Evolutionary conservation across 2,113 vertebrate genomes (phyloP).

Genomic region (Oceanodroma tethys): DNA sequence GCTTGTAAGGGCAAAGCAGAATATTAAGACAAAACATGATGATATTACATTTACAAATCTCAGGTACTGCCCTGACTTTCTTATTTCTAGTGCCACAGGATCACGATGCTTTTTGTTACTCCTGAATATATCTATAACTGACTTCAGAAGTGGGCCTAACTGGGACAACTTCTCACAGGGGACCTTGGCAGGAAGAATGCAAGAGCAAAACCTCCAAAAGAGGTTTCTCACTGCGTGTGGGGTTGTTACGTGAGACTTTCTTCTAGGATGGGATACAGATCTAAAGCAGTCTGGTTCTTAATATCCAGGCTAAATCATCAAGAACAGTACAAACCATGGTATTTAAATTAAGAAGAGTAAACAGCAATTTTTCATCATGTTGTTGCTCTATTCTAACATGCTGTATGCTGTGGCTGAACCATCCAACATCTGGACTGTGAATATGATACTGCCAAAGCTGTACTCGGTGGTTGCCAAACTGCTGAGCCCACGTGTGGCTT

Average conservation of each 20-base stretch:
- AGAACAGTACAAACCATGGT: background rate
- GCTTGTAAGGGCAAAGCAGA: background rate
- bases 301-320: background rate
- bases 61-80: background rate
- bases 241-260: background rate
- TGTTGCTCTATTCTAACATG: background rate
- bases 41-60: background rate
- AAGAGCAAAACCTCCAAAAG: background rate
- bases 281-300: background rate
- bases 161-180: background rate
- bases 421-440: constrained; percentile 26
- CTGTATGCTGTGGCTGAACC: background rate
- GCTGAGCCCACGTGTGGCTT: constrained; percentile 23
- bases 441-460: background rate
- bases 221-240: background rate
- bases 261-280: background rate
- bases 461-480: background rate
- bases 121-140: background rate
- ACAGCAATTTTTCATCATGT: background rate
- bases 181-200: background rate
- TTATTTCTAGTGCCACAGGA: background rate
- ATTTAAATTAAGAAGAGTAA: constrained; percentile 8
- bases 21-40: background rate
- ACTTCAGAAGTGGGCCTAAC: background rate
- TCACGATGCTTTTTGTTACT: background rate